These are phyloP conservation scores for Callopanchax toddi DNA, from an alignment of 2,113 vertebrate genomes.

Conservation along the genomic window DNA sequence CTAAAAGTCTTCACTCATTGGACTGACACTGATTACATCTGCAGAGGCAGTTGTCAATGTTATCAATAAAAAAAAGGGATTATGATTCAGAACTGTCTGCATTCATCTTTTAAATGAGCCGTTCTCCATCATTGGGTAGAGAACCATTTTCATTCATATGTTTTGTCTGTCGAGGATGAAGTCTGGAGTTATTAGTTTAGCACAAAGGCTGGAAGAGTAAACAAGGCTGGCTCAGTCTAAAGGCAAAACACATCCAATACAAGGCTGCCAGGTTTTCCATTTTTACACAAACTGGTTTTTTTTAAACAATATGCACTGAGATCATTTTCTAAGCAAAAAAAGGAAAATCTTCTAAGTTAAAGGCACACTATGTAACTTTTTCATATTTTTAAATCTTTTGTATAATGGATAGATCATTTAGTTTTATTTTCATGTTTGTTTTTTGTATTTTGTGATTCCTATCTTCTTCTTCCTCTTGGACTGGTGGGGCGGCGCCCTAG, in stretches of 20 bases:
- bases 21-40: background rate
- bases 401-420: too few relatives aligned
- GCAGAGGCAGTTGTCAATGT: background rate
- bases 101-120: background rate
- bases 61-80: background rate
- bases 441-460: too few relatives aligned
- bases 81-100: background rate
- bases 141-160: background rate
- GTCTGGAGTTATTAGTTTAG: background rate
- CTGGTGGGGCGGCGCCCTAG: too few relatives aligned
- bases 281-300: too few relatives aligned
- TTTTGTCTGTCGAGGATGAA: background rate
- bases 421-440: too few relatives aligned
- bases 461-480: too few relatives aligned
- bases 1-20: background rate
- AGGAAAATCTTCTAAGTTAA: too few relatives aligned
- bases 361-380: too few relatives aligned
- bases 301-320: too few relatives aligned
- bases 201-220: background rate
- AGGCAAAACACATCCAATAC: too few relatives aligned
- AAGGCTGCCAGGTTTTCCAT: too few relatives aligned
- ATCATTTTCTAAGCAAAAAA: background rate
- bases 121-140: background rate
- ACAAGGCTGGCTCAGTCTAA: background rate
- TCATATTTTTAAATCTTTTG: too few relatives aligned